Conservation (phyloP, 2,113 vertebrate genomes). For the Sporophila hypoxantha region DNA sequence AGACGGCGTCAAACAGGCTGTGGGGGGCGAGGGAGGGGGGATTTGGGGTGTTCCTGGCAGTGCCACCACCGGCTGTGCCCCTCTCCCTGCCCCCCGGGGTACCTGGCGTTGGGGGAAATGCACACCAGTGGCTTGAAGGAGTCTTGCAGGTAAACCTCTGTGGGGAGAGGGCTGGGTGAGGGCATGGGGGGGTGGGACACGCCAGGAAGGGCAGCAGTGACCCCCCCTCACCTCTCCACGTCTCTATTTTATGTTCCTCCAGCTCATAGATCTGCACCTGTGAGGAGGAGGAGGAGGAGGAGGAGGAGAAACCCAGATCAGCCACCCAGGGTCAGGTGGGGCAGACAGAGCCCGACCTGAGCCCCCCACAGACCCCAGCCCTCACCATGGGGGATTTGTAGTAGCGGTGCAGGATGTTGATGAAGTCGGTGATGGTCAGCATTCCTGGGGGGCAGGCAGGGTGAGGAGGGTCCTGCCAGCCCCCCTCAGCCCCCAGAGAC, state of each 20-base stretch:
- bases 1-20: conserved; percentile 95
- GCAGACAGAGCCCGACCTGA: fast-evolving
- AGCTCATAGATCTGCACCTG: conserved; percentile 97
- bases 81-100: neutral
- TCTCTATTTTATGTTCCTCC: conserved; percentile 98
- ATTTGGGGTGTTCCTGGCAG: neutral
- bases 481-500: neutral
- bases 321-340: fast-evolving
- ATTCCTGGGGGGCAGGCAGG: conserved; percentile 72
- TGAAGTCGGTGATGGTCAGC: conserved; percentile 98
- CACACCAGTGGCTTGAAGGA: conserved; percentile 95
- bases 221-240: conserved; percentile 88
- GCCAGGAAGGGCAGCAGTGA: fast-evolving
- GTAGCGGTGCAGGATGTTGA: conserved; percentile 96
- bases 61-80: neutral
- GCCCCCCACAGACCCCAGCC: fast-evolving
- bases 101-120: conserved; percentile 96
- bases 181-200: fast-evolving
- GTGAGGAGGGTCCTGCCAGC: neutral
- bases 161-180: neutral
- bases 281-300: neutral
- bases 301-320: neutral
- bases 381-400: conserved; percentile 96
- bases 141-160: conserved; percentile 93
- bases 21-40: neutral